phyloP scores from a whole-genome alignment of 1,140 invertebrate species.

The Apis laboriosa region DNA sequence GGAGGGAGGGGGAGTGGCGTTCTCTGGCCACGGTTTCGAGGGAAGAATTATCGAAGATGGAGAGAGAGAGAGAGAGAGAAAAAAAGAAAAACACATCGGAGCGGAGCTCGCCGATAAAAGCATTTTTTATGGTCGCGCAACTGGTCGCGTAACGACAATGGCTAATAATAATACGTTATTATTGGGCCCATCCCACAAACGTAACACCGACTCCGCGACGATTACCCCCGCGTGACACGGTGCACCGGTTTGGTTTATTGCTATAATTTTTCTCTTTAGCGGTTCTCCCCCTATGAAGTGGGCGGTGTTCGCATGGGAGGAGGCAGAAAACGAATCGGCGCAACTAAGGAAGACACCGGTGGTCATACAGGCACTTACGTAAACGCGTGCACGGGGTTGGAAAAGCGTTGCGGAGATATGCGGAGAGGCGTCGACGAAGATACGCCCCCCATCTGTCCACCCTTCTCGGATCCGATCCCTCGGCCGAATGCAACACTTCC shows the following conservation, averaged over 20 bases:
- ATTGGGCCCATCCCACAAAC: slow-evolving; percentile 26
- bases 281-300: slow-evolving; percentile 20
- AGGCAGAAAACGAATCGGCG: slow-evolving; percentile 50
- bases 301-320: slow-evolving; percentile 28
- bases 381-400: slow-evolving; percentile 38
- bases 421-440: slow-evolving; percentile 38
- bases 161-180: slow-evolving; percentile 24
- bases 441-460: slow-evolving; percentile 73
- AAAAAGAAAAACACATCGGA: no score
- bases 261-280: slow-evolving; percentile 62
- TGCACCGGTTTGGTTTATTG: slow-evolving; percentile 46
- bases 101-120: slow-evolving; percentile 14
- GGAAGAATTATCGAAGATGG: not conserved
- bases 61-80: no score
- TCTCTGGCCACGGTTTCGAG: no score
- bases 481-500: not conserved
- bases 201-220: slow-evolving; percentile 44
- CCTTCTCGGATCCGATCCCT: slow-evolving; percentile 45
- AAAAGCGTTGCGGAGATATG: slow-evolving; percentile 37
- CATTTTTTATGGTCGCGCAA: slow-evolving; percentile 47
- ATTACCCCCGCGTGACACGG: slow-evolving; percentile 49
- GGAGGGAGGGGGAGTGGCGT: no score
- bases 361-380: slow-evolving; percentile 60
- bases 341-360: slow-evolving; percentile 56
- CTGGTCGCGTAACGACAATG: slow-evolving; percentile 46